These are phyloP conservation scores for Andricus grossulariae DNA, from an alignment of 1,140 invertebrate genomes.

Conservation along the genomic window DNA sequence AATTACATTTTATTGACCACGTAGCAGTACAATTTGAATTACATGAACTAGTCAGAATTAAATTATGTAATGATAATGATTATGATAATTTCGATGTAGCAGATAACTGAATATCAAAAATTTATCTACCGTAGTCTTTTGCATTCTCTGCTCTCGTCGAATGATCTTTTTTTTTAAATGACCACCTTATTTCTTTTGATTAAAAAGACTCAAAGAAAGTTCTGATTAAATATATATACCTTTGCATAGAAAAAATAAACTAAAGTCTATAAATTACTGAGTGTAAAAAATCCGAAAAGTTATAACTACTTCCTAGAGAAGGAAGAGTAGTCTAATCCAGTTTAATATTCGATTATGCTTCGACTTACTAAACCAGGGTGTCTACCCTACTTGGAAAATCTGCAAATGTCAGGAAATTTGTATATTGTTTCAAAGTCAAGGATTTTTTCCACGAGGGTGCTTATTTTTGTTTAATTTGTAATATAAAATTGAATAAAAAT, in stretches of 20 bases:
- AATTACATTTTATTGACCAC: conserved; percentile 54
- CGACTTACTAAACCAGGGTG: too few species aligned
- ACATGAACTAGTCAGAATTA: conserved; percentile 55
- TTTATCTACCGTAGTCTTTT: conserved; percentile 36
- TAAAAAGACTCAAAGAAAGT: too few species aligned
- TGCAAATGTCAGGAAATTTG: too few species aligned
- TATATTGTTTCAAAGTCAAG: too few species aligned
- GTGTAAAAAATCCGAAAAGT: conserved; percentile 5
- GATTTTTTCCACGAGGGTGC: too few species aligned
- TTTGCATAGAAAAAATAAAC: conserved; percentile 30
- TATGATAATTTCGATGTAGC: conserved; percentile 42
- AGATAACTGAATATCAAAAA: conserved; percentile 45
- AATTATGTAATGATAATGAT: conserved; percentile 19
- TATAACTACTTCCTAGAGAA: conserved; percentile 17
- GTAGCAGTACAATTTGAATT: conserved; percentile 53
- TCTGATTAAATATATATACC: conserved; percentile 35
- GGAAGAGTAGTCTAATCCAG: conserved; percentile 15
- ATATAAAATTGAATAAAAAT: too few species aligned
- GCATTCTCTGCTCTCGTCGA: conserved; percentile 20
- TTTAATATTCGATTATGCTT: too few species aligned
- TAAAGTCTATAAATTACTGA: not conserved
- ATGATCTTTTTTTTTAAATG: conserved; percentile 35
- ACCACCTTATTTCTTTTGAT: conserved; percentile 31
- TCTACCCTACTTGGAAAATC: too few species aligned
- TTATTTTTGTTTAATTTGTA: too few species aligned